Evolutionary conservation across 2,888 invertebrate genomes (phyloP).

Genomic region (Eulithis prunata): DNA sequence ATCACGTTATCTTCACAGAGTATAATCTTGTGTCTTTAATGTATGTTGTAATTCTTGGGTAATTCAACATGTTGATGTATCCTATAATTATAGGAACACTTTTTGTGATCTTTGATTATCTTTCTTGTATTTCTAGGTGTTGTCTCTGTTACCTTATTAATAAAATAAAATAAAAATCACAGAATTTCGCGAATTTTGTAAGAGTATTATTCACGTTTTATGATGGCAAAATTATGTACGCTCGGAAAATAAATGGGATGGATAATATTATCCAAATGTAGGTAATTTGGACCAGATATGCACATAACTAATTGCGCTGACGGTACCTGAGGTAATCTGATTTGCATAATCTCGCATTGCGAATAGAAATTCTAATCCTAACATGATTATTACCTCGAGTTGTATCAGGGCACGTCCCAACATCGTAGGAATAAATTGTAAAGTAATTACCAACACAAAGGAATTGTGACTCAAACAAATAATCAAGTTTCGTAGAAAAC

Average conservation of each 20-base stretch:
- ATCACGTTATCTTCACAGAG: neutral
- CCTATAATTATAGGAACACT: no score
- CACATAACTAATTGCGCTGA: neutral
- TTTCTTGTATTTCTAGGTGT: no score
- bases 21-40: no score
- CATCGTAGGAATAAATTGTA: neutral
- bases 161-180: no score
- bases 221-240: no score
- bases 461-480: conserved; percentile 27
- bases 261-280: neutral
- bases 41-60: no score
- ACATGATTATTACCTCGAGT: conserved; percentile 6
- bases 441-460: conserved; percentile 17
- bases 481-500: conserved; percentile 9
- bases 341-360: conserved; percentile 11
- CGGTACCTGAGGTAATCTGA: neutral
- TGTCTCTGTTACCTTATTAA: no score
- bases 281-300: conserved; percentile 4
- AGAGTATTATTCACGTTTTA: no score
- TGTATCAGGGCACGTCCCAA: neutral
- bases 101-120: no score
- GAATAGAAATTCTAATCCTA: conserved; percentile 1
- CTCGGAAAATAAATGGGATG: neutral
- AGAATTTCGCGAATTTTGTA: no score
- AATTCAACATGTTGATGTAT: no score